Percentiles rank a stretch among this genome's conserved stretches.
Evolutionary conservation across 2,888 invertebrate species (phyloP).

Genomic region (Nudaria mundana): DNA sequence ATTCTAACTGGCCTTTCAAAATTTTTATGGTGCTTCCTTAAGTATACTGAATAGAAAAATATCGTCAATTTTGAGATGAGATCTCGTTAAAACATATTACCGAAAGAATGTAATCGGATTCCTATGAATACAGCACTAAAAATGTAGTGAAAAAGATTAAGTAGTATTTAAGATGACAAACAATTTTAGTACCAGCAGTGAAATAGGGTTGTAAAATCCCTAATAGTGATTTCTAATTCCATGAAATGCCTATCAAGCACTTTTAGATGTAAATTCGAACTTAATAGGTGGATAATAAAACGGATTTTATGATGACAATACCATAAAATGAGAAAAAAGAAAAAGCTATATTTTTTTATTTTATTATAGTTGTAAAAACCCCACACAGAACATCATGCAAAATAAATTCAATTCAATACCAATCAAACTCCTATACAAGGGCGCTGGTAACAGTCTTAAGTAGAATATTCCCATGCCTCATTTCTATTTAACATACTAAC

Average conservation of each 20-base stretch:
- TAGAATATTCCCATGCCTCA: slow-evolving; percentile 61
- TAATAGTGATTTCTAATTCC: slow-evolving; percentile 12
- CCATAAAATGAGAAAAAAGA: slow-evolving; percentile 26
- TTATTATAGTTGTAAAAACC: slow-evolving; percentile 33
- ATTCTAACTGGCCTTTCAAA: no score
- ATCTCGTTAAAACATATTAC: no score
- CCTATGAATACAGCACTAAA: no score
- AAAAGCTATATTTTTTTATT: slow-evolving; percentile 37
- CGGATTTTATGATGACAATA: slow-evolving; percentile 26
- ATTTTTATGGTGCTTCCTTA: no score
- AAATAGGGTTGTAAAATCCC: slow-evolving; percentile 19
- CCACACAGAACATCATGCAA: slow-evolving; percentile 31
- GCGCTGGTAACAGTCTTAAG: slow-evolving; percentile 29
- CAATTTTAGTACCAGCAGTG: slow-evolving; percentile 16
- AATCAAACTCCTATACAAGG: slow-evolving; percentile 41
- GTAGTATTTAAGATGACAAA: slow-evolving; percentile 3
- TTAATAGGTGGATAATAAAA: slow-evolving; percentile 35
- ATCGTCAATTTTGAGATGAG: no score
- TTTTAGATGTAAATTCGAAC: slow-evolving; percentile 20
- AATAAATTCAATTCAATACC: slow-evolving; percentile 45
- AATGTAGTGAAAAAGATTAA: not conserved
- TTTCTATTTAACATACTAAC: slow-evolving; percentile 63
- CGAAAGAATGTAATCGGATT: not conserved
- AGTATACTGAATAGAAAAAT: no score
- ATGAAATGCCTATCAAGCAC: slow-evolving; percentile 15